Base-by-base conservation (phyloP, 2,797 vertebrate species). In the Selene dorsalis region DNA sequence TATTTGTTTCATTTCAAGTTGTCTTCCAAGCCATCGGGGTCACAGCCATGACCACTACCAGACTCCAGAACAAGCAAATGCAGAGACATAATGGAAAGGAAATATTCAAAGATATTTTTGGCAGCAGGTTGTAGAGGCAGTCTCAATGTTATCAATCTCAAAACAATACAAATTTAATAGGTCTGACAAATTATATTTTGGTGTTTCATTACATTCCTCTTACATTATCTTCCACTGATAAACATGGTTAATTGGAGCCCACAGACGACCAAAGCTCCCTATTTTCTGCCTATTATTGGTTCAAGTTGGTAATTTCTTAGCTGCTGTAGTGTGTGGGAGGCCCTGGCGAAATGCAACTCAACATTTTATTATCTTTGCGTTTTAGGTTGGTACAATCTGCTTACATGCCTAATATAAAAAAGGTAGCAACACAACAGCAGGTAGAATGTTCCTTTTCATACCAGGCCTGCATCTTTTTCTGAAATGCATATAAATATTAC, bases 1-100 rank as follows among this genome's bases (percentile, higher is more conserved):
- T 41, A 56, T 50, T 57, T 71, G 73, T 87, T 86, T 86, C 65
- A 87, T 91, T 87, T 88, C 0, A 16, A n/a, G 61, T 81, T 74
- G 73, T 82, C 76, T 73, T 32, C 30, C 1, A 12, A 81, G 81
- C 68, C 79, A 72, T 71, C 69, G 43, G 84, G 82, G 83, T 82
- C 77, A 82, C 71, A 71, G 4, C 52, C 32, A 2, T 61, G 82
- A 73, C 82, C 77, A 78, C 69, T 75, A 52, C 10, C 70, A 68
- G 69, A 73, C 73, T 62, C 59, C 63, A 28, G 50, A 75, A 69
- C 38, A 67, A 56, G 68, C 38, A 69, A 41, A 63, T 58, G 26
- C 43, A 22, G 65, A 83, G 59, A 69, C 77, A 77, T 59, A 70
- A 77, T 79, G 24, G 79, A 74, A 82, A 69, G 73, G 20, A 82